Conservation (phyloP, 1,140 invertebrate species). For the Andricus grossulariae region DNA sequence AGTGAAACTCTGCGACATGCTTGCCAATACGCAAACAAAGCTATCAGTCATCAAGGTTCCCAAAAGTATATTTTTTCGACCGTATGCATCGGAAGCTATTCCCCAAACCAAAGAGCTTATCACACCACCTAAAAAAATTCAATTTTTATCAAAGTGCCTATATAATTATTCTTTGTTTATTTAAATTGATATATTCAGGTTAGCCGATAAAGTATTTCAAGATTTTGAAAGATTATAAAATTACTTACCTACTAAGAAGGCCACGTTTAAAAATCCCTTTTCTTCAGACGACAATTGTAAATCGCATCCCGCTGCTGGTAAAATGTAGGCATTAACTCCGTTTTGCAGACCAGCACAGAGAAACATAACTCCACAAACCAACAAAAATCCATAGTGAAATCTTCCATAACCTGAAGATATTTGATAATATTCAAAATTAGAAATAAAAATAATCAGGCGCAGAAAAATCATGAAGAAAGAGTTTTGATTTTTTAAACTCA, state of each 20-base stretch:
- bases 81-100: constrained; percentile 80
- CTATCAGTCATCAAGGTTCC: constrained; percentile 80
- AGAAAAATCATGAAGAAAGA: background rate
- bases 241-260: constrained; percentile 77
- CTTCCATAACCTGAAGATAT: constrained; percentile 57
- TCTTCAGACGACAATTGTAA: constrained; percentile 75
- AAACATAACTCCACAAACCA: constrained; percentile 68
- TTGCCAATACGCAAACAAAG: constrained; percentile 73
- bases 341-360: constrained; percentile 79
- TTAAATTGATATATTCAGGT: background rate
- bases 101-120: constrained; percentile 81
- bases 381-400: constrained; percentile 62
- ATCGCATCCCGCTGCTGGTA: constrained; percentile 78
- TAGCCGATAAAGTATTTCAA: constrained; percentile 1
- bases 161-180: background rate
- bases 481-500: constrained; percentile 35
- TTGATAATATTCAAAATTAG: background rate
- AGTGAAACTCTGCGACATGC: constrained; percentile 75
- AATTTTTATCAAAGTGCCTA: constrained; percentile 27
- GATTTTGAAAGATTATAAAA: background rate
- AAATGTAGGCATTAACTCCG: constrained; percentile 78
- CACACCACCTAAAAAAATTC: constrained; percentile 73
- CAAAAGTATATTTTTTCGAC: constrained; percentile 79
- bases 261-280: constrained; percentile 77
- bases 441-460: background rate